Base-by-base conservation (phyloP, 2,888 invertebrate species). In the Schrankia costaestrigalis region DNA sequence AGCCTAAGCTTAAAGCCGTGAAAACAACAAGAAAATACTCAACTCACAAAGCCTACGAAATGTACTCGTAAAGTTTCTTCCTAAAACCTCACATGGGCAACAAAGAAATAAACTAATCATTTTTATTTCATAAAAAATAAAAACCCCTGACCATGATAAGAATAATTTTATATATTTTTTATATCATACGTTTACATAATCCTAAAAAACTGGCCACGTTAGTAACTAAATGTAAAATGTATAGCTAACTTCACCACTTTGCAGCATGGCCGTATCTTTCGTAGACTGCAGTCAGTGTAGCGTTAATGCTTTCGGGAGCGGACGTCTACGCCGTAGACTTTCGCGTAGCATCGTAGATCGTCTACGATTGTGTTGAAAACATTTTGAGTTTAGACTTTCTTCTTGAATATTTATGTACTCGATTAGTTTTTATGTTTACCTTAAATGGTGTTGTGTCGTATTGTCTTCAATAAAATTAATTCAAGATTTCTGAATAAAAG, bases 281-380 rank as follows among this genome's bases (percentile, higher is more conserved):
- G 31, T 14, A 24, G 37, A 26, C 42, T 38, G 45, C 44, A 56
- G 54, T 58, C 74, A 78, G 79, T 79, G 61, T 72, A 51, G 61
- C 70, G 64, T 55, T 62, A 53, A 56, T 52, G 45, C 61, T 52
- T 50, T 26, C 46, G 59, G 34, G 63, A 34, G 51, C 57, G 76
- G 76, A 64, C 79, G 79, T 66, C 76, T 78, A 71, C 78, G 66
- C 29, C 63, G 73, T 70, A 71, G 65, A 60, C 18, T 42, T 46
- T 44, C 43, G 41, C 50, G 49, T 46, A 44, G 56, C 54, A 52
- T 56, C 56, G 48, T 46, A 47, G 41, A 41, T 46, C 52, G 44
- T 6, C 42, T 41, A 41, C 54, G 42, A 38, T 34, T n/a, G n/a
- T n/a, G n/a, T n/a, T n/a, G n/a, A n/a, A n/a, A n/a, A n/a, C n/a